Percentiles rank a stretch among this genome's conserved stretches.
Conservation (phyloP, 2,888 invertebrate species). For the Caenorhabditis panamensis region DNA sequence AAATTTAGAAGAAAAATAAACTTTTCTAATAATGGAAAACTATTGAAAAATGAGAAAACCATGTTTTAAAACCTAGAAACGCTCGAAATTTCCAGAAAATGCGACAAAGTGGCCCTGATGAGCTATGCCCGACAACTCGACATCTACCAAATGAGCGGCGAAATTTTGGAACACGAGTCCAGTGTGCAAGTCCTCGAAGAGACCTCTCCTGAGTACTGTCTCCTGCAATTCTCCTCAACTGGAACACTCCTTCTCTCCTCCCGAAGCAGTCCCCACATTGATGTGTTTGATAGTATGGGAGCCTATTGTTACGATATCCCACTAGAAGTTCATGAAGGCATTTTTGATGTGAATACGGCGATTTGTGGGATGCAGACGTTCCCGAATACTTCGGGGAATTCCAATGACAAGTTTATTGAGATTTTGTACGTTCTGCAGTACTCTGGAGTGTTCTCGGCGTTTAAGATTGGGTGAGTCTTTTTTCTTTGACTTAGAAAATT, state of each 20-base stretch:
- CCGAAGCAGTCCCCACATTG: slow-evolving; percentile 69
- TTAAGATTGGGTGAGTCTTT: slow-evolving; percentile 72
- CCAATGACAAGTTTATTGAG: slow-evolving; percentile 62
- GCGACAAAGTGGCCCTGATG: slow-evolving; percentile 65
- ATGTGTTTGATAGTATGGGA: slow-evolving; percentile 71
- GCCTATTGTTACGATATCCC: slow-evolving; percentile 72
- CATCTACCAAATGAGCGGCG: slow-evolving; percentile 61
- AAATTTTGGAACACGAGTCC: slow-evolving; percentile 60
- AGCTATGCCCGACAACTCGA: slow-evolving; percentile 62
- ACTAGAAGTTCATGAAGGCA: slow-evolving; percentile 52
- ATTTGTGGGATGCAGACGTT: slow-evolving; percentile 65
- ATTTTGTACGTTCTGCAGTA: slow-evolving; percentile 69
- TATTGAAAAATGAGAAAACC: too few species aligned
- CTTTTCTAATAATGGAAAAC: too few species aligned
- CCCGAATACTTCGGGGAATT: slow-evolving; percentile 39
- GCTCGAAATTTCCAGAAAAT: slow-evolving; percentile 62
- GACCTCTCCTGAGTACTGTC: slow-evolving; percentile 68
- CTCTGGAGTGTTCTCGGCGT: slow-evolving; percentile 68
- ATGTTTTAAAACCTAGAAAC: too few species aligned
- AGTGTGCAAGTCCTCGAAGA: slow-evolving; percentile 72
- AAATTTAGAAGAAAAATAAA: not conserved
- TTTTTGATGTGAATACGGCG: slow-evolving; percentile 61
- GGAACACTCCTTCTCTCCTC: slow-evolving; percentile 66
- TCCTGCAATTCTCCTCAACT: slow-evolving; percentile 67
- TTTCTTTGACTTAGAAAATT: slow-evolving; percentile 1